Evolutionary conservation across 2,113 vertebrate species (phyloP), one percentile per base, ranked within the genome.

Genomic region (Micronycteris hirsuta): DNA sequence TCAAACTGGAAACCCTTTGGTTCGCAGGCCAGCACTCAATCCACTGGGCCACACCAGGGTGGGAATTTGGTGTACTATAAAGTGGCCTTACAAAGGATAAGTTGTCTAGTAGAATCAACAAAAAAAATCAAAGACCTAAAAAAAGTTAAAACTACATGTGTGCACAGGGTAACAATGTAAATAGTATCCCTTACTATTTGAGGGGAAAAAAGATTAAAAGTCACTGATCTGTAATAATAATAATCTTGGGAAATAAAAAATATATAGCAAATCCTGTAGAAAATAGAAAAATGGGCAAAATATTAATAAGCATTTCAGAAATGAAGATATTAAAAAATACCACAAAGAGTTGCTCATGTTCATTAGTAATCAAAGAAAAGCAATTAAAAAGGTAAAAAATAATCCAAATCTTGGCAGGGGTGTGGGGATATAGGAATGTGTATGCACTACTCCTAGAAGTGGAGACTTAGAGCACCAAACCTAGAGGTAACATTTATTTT

Each of bases 111-210:
- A 92, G 13, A 74, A 63, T 38, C 24, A 80, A 71, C 26, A n/a
- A 80, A 45, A 78, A 31, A 86, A 93, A 86, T 47, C 83, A 86
- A 81, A 93, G 26, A 81, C 52, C 74, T 93, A 87, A 81, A 71
- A 45, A 86, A 93, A 70, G 38, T 38, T 49, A 92, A 52, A 88
- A 88, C 20, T 81, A 28, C n/a, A 11, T 43, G 52, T 71, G n/a
- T 41, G 49, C 52, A 73, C n/a, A 88, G 28, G 15, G 26, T 73
- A 54, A 88, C 86, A 73, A 81, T 17, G 15, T 81, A 73, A 71
- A 63, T n/a, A 93, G 54, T 81, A 71, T 33, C n/a, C 41, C 52
- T 71, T n/a, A 71, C 17, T 87, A 61, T 77, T 67, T 54, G 20
- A 43, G 2, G 33, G n/a, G 45, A 68, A 70, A 47, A 41, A 93